Conservation (phyloP, 2,797 vertebrate species). For the Erpetoichthys calabaricus region DNA sequence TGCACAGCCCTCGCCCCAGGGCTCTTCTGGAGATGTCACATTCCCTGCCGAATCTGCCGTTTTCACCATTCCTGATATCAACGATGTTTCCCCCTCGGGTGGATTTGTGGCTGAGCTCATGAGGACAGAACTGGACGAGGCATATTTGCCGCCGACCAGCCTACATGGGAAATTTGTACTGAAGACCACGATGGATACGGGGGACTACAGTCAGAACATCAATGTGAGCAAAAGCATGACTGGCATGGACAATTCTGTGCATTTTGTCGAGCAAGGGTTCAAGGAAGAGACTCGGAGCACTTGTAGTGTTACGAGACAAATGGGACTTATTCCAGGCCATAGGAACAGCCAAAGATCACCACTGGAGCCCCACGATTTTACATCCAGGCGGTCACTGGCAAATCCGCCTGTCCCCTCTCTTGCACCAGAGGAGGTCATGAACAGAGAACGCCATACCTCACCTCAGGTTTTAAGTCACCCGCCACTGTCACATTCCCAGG, state of each 20-base stretch:
- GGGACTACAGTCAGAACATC: constrained; percentile 62
- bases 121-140: constrained; percentile 83
- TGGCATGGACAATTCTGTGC: constrained; percentile 41
- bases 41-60: constrained; percentile 30
- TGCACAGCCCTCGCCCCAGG: constrained; percentile 54
- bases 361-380: constrained; percentile 56
- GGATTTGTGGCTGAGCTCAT: constrained; percentile 93
- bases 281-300: constrained; percentile 70
- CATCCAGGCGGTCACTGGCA: constrained; percentile 48
- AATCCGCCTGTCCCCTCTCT: constrained; percentile 62
- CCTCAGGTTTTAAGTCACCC: constrained; percentile 45
- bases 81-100: constrained; percentile 80
- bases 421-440: constrained; percentile 65
- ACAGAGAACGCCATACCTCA: constrained; percentile 58
- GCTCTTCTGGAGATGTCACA: constrained; percentile 38
- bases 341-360: constrained; percentile 48
- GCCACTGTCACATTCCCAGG: constrained; percentile 57
- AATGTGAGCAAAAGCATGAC: constrained; percentile 50
- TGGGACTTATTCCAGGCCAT: constrained; percentile 40
- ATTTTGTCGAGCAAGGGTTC: constrained; percentile 68
- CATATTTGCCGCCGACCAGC: constrained; percentile 72
- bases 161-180: constrained; percentile 86
- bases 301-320: constrained; percentile 54
- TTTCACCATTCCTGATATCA: constrained; percentile 76
- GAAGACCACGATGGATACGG: constrained; percentile 73